Base-by-base conservation (phyloP, 1,140 invertebrate species). In the Conus betulinus region DNA sequence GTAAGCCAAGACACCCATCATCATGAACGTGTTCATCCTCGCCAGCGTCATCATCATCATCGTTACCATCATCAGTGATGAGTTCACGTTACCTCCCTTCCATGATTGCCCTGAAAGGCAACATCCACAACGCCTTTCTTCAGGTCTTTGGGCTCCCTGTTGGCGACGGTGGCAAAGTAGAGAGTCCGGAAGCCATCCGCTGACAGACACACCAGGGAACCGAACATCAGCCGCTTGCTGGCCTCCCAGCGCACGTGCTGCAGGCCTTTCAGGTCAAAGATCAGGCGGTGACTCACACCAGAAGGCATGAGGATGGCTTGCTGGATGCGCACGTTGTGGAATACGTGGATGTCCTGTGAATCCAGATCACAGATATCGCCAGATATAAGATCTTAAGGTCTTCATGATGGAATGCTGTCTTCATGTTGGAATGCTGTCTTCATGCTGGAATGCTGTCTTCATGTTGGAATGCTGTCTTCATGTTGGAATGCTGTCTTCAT, bases 121-220 rank as follows among this genome's bases (percentile, higher is more conserved):
- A 94, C 78, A 55, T 91, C 88, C 39, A 94, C 71, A 27, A 89
- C 83, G 39, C 93, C 93, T 27, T 92, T 87, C 17, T 88, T 83
- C 25, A 94, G 71, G n/a, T 92, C 89, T 55, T 90, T 83, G 15
- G 94, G 55, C 78, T 97, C 95, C 82, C 97, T 94, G 57, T 97
- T 95, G 6, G 95, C 91, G 51, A 98, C 96, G 4, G 96, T 97
- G n/a, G 96, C 97, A 89, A 97, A 96, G 81, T 97, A 94, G 55
- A 97, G 94, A 57, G 96, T 96, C 57, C 96, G 93, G 93, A 97
- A 98, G 83, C 97, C 96, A 92, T 97, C 96, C 20, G 91, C 95
- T 0, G 97, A 97, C 27, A 98, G 96, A 89, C 97, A 96, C 0
- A 98, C 91, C 25, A 98, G 94, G 0, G 97, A 97, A 0, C 97